These are phyloP conservation scores for Adelges cooleyi DNA, from an alignment of 1,140 invertebrate genomes.

Conservation along the genomic window DNA sequence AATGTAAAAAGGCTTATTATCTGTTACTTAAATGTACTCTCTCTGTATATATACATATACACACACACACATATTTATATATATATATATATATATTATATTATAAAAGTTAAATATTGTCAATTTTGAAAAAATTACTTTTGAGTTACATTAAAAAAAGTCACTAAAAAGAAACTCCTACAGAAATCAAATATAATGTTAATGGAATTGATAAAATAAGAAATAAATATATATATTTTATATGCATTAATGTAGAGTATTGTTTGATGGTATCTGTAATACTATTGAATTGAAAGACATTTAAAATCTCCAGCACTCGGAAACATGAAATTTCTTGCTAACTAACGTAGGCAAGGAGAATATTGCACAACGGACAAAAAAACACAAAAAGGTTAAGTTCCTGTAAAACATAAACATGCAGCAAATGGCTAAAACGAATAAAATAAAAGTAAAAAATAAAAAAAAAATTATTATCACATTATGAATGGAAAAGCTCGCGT, in stretches of 20 bases:
- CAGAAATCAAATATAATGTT: background rate
- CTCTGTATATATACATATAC: too few species aligned
- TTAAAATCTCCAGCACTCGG: background rate
- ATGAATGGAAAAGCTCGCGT: slow-evolving; percentile 27
- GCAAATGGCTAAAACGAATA: slow-evolving; percentile 2
- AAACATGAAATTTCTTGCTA: background rate
- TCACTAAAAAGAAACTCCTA: background rate
- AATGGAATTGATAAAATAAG: background rate
- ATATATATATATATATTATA: too few species aligned
- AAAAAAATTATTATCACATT: slow-evolving; percentile 23
- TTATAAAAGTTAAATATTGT: slow-evolving; percentile 11
- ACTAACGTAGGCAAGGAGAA: background rate
- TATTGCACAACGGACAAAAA: slow-evolving; percentile 10
- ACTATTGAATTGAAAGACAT: background rate
- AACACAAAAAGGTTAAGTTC: slow-evolving; percentile 7
- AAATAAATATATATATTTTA: background rate
- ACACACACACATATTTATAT: too few species aligned
- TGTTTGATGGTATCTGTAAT: background rate
- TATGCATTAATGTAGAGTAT: background rate
- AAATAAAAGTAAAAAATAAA: background rate
- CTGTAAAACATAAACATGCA: slow-evolving; percentile 22
- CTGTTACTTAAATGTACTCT: too few species aligned
- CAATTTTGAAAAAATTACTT: background rate
- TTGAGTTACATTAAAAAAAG: background rate
- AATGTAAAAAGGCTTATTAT: background rate